Evolutionary conservation across 2,113 vertebrate species (phyloP), one percentile per base, ranked within the genome.

Genomic region (Tragelaphus scriptus): DNA sequence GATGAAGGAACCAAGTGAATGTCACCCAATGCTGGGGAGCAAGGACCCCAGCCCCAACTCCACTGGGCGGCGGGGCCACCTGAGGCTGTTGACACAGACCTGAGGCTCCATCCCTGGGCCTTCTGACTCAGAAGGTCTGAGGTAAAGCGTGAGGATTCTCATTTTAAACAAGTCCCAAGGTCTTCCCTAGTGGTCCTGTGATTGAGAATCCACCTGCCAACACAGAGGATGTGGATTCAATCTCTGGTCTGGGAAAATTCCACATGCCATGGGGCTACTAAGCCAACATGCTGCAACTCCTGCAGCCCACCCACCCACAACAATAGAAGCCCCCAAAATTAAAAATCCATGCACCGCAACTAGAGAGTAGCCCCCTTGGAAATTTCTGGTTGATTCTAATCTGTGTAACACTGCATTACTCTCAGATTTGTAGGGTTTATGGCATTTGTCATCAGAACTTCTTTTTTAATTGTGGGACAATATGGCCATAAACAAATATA

Each of bases 11-110:
- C n/a, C 55, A 23, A 25, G 32, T 25, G 21, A 23, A 7, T 0
- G 0, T 19, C 6, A 1, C 51, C 80, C 65, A 26, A 0, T 49
- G 5, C 11, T 26, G 2, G 19, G 53, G 26, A 10, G 2, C 10
- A 10, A n/a, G 36, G 12, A 55, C 59, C 3, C 13, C 4, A 19
- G 49, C 0, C 90, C 30, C 16, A 19, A 2, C 58, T 15, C n/a
- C 13, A 0, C 47, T 1, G 25, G 32, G 58, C 13, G 7, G 30
- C 26, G 0, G 51, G 36, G 7, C 55, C 65, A 23, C 51, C 80
- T 3, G 47, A 53, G 49, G 26, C 80, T 30, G 2, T 12, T 71
- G 10, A 32, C 59, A 4, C n/a, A 4, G 51, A 17, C 4, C 25
- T 58, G 8, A 2, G 11, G 28, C 21, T 5, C 61, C 2, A 0